Evolutionary conservation across 2,888 invertebrate species (phyloP).

Genomic region (Apoderus coryli): DNA sequence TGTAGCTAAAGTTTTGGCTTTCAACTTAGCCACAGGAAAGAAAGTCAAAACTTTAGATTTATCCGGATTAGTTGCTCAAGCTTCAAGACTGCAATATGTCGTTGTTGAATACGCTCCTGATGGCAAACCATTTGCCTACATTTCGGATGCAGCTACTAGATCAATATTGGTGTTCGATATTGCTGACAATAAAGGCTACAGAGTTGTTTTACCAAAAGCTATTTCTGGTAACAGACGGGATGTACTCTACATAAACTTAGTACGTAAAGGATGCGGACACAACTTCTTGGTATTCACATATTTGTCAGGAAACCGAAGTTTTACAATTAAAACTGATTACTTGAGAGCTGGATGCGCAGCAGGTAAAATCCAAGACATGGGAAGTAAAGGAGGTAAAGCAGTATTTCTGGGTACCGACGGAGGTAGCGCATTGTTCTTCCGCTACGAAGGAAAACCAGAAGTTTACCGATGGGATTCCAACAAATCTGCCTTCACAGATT

Average conservation of each 20-base stretch:
- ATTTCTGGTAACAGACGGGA: constrained; percentile 40
- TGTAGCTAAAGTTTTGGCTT: constrained; percentile 44
- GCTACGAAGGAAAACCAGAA: constrained; percentile 42
- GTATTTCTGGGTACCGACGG: constrained; percentile 48
- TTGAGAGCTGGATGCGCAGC: constrained; percentile 42
- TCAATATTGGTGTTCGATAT: constrained; percentile 54
- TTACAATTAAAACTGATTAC: constrained; percentile 47
- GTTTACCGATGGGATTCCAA: constrained; percentile 45
- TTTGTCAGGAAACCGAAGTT: constrained; percentile 44
- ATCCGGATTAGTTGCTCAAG: constrained; percentile 39
- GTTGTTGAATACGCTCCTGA: constrained; percentile 49
- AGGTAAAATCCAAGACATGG: constrained; percentile 38
- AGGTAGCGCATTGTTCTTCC: constrained; percentile 42
- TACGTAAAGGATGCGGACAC: constrained; percentile 41
- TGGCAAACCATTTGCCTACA: constrained; percentile 46
- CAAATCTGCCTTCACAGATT: constrained; percentile 30
- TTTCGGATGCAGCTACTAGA: constrained; percentile 54
- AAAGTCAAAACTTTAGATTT: constrained; percentile 47
- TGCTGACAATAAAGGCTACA: constrained; percentile 43
- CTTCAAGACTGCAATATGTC: constrained; percentile 53
- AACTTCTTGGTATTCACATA: constrained; percentile 48
- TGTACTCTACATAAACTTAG: constrained; percentile 51
- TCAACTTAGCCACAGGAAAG: constrained; percentile 33
- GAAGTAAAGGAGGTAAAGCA: constrained; percentile 39
- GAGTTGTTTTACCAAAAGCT: constrained; percentile 45